phyloP scores from a whole-genome alignment of 1,140 invertebrate species.

The Diprion similis region DNA sequence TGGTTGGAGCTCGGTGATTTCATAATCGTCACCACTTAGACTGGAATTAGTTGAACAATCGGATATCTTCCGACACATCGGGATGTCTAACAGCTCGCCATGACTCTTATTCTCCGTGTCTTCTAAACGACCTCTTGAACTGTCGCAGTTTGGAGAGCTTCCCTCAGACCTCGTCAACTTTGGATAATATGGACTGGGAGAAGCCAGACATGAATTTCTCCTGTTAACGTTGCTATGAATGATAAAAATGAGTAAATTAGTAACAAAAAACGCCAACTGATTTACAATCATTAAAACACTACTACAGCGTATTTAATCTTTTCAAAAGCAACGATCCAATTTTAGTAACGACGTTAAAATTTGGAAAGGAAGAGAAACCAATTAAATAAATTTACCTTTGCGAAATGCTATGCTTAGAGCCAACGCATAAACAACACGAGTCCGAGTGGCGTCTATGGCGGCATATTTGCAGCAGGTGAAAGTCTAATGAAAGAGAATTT shows the following conservation, averaged over 20 bases:
- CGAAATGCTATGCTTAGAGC: slow-evolving; percentile 28
- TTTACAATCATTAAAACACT: neutral
- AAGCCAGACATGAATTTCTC: slow-evolving; percentile 51
- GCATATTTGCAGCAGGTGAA: slow-evolving; percentile 40
- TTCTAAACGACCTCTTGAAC: neutral
- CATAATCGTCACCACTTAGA: slow-evolving; percentile 73
- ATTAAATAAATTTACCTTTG: slow-evolving; percentile 1
- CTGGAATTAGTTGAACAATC: slow-evolving; percentile 70
- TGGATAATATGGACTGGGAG: slow-evolving; percentile 35
- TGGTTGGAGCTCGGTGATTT: slow-evolving; percentile 55
- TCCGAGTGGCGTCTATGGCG: slow-evolving; percentile 51
- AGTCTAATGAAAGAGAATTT: slow-evolving; percentile 30
- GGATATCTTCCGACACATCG: slow-evolving; percentile 67
- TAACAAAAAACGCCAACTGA: neutral
- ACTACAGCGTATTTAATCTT: neutral
- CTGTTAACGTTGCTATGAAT: slow-evolving; percentile 22
- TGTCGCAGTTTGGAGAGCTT: neutral
- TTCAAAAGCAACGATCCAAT: neutral
- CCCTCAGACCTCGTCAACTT: slow-evolving; percentile 20
- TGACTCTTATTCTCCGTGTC: slow-evolving; percentile 22
- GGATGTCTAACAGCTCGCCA: slow-evolving; percentile 64
- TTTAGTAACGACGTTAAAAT: neutral
- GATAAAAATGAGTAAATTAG: slow-evolving; percentile 8
- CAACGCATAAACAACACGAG: slow-evolving; percentile 46
- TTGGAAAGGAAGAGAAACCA: neutral